phyloP scores from a whole-genome alignment of 2,113 vertebrate species.

The Oxyruncus cristatus region DNA sequence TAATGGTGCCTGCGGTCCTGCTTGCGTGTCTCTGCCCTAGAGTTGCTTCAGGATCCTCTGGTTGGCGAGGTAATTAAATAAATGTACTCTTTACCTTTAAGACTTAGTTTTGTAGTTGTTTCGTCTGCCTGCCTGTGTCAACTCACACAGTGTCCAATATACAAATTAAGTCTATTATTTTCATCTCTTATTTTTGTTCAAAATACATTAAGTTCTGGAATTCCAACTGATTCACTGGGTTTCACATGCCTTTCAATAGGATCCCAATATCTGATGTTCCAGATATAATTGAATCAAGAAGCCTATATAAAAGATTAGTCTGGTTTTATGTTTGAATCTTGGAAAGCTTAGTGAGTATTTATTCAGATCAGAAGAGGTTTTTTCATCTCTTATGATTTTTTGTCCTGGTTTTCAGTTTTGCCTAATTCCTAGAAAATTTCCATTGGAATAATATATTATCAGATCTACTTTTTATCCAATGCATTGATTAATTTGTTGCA shows the following conservation, averaged over 20 bases:
- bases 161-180: neutral
- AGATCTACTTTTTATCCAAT: neutral
- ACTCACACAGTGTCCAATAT: neutral
- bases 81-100: neutral
- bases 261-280: neutral
- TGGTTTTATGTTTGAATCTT: neutral
- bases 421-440: neutral
- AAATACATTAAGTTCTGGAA: neutral
- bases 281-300: neutral
- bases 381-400: neutral
- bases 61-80: neutral
- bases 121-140: neutral
- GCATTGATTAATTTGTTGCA: neutral
- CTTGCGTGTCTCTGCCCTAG: neutral
- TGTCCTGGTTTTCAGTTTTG: neutral
- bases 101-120: neutral
- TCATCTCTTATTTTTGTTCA: neutral
- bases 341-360: neutral
- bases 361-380: neutral
- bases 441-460: neutral
- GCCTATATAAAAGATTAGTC: neutral
- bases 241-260: neutral
- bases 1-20: too few relatives aligned
- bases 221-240: neutral
- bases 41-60: neutral